phyloP scores from a whole-genome alignment of 2,113 vertebrate genomes.

The Elephas maximus region DNA sequence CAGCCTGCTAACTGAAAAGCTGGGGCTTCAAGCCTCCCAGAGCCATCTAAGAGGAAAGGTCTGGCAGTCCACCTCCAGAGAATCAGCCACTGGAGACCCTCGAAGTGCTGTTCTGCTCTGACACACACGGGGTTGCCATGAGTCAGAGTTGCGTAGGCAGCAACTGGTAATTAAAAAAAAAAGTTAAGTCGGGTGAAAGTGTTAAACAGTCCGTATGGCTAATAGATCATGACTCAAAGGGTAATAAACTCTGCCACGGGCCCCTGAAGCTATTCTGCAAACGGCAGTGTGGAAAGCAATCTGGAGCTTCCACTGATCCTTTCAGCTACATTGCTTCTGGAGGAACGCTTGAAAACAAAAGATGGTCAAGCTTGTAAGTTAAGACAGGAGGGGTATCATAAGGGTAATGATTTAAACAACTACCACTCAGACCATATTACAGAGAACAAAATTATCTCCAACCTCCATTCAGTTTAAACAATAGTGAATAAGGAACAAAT shows the following conservation, averaged over 20 bases:
- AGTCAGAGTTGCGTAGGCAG: neutral
- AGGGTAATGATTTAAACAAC: neutral
- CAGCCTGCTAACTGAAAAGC: neutral
- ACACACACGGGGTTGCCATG: neutral
- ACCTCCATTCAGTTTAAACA: neutral
- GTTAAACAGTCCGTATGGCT: neutral
- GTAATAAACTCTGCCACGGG: rapidly evolving
- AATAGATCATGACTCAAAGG: neutral
- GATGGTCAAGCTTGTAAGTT: rapidly evolving
- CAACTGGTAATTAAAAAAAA: neutral
- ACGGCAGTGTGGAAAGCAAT: rapidly evolving
- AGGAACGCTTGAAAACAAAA: rapidly evolving
- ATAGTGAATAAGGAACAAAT: neutral
- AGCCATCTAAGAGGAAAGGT: neutral
- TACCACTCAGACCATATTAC: neutral
- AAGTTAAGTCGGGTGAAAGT: neutral
- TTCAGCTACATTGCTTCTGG: rapidly evolving
- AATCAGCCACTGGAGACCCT: neutral
- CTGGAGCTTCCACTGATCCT: rapidly evolving
- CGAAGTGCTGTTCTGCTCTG: neutral
- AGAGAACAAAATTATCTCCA: neutral
- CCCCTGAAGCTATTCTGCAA: neutral
- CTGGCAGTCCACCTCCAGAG: neutral
- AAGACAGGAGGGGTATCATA: rapidly evolving
- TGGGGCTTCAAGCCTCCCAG: neutral